A percentile compares a stretch with the other conserved stretches of the same genome.
Conservation (phyloP, 2,113 vertebrate genomes). For the Caracal caracal region DNA sequence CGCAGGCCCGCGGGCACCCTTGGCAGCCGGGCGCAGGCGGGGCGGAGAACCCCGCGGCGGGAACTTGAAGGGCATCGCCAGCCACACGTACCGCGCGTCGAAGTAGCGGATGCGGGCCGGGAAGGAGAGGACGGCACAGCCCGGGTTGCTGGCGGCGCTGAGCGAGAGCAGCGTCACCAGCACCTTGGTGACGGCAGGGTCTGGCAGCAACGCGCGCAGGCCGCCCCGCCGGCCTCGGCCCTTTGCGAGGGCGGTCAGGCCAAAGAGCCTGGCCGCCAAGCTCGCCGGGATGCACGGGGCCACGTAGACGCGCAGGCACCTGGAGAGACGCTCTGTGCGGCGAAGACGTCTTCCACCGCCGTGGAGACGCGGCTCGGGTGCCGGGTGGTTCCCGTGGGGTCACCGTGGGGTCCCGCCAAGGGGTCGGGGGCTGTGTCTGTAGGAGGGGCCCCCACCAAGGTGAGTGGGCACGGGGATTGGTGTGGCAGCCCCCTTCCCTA, state of each 20-base stretch:
- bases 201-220: slow-evolving; percentile 83
- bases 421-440: not conserved
- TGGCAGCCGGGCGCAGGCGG: not conserved
- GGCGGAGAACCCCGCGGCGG: slow-evolving; percentile 70
- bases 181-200: slow-evolving; percentile 85
- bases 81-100: slow-evolving; percentile 81
- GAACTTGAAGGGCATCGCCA: slow-evolving; percentile 76
- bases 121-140: slow-evolving; percentile 86
- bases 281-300: slow-evolving; percentile 83
- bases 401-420: not conserved
- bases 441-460: not conserved
- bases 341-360: slow-evolving; percentile 66
- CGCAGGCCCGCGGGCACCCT: not conserved
- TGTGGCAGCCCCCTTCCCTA: not conserved
- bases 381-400: too few species aligned
- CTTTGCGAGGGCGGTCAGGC: slow-evolving; percentile 83
- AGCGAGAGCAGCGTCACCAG: slow-evolving; percentile 87
- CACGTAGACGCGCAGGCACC: slow-evolving; percentile 83
- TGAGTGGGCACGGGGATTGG: not conserved
- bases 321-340: slow-evolving; percentile 84
- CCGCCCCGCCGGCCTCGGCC: slow-evolving; percentile 64
- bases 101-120: slow-evolving; percentile 86
- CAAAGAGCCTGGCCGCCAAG: slow-evolving; percentile 81
- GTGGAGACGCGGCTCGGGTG: slow-evolving; percentile 78
- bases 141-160: slow-evolving; percentile 80